Evolutionary conservation across 2,888 invertebrate genomes (phyloP), one percentile per base, ranked within the genome.

Genomic region (Orchesellides sinensis): DNA sequence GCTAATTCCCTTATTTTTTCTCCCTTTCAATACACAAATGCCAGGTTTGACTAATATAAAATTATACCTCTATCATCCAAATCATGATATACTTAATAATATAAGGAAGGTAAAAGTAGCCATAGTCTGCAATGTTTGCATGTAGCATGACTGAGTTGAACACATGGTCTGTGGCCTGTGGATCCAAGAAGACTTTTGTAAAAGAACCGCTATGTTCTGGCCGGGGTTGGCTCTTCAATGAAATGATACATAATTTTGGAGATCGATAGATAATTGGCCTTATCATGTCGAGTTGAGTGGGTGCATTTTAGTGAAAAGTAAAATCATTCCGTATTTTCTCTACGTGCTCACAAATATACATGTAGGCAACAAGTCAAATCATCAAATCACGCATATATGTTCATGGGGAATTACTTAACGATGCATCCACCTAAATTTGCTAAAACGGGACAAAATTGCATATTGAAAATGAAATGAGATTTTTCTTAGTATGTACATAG

Each of bases 221-320:
- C 66, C 68, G 17, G 40, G 61, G 10, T 14, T 77, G 32, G n/a
- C n/a, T 56, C 21, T 56, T 17, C 52, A 19, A 32, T 14, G 19
- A 66, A 75, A 66, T 75, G 40, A 66, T 75, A 68, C 75, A 59
- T 77, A 77, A 77, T 77, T 66, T 77, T 59, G 40, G 59, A 68
- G 49, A 77, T 69, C 49, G 59, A 68, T 77, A 63, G 52, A 56
- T 66, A 75, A 66, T 75, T 75, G 68, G 75, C 70, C 17, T 72
- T 32, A 23, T 45, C 70, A 27, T 66, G 45, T 47, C 23, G 66
- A 47, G 47, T 17, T 52, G 52, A 52, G 69, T 69, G 54, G 52
- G 69, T 27, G 69, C 52, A 47, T 52, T 69, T 69, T 35, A n/a
- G 52, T 40, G 19, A 47, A 68, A 69, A 69, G 69, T 69, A 69